Conservation (phyloP, 23 tunicate species). For the Ascidia mentula region DNA sequence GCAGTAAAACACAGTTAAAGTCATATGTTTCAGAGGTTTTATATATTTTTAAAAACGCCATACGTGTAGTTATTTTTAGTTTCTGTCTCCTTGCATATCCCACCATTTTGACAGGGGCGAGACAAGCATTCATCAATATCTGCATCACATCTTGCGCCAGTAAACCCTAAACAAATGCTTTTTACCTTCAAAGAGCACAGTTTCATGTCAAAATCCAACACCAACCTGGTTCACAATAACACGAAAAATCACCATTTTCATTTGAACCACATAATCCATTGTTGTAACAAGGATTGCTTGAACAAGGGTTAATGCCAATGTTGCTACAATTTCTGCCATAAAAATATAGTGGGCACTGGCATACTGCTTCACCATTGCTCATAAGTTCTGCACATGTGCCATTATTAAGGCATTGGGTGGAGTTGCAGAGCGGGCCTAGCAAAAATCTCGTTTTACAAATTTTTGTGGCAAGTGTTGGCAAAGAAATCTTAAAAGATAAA, state of each 20-base stretch:
- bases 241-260: background rate
- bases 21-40: background rate
- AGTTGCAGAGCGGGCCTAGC: background rate
- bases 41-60: background rate
- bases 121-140: background rate
- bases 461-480: background rate
- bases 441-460: background rate
- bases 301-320: constrained; percentile 20
- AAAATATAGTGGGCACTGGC: background rate
- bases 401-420: background rate
- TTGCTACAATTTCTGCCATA: background rate
- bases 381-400: background rate
- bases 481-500: background rate
- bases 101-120: background rate
- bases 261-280: constrained; percentile 28
- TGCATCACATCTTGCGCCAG: background rate
- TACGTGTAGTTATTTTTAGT: background rate
- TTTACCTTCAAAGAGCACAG: too few relatives aligned
- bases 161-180: background rate
- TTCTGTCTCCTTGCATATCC: background rate
- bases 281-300: constrained; percentile 44
- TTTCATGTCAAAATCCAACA: too few relatives aligned
- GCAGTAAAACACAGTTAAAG: background rate
- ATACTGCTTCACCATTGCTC: background rate
- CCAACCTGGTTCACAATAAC: background rate